Conservation (phyloP, 2,113 vertebrate species). For the Rhea pennata region DNA sequence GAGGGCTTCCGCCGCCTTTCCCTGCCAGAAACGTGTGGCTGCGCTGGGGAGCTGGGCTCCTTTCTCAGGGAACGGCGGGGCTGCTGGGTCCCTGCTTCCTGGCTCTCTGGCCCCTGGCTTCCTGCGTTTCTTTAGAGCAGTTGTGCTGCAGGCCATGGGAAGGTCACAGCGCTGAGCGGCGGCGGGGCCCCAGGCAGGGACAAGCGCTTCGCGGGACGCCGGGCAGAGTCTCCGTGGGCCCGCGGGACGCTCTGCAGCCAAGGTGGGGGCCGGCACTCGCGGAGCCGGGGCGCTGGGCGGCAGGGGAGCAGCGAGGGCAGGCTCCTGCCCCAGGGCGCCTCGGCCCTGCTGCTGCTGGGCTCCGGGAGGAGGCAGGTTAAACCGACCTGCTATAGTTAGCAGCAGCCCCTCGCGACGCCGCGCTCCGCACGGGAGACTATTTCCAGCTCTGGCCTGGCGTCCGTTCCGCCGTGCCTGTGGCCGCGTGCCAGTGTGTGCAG, state of each 20-base stretch:
- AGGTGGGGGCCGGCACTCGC: background rate
- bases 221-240: background rate
- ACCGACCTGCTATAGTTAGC: background rate
- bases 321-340: too few species aligned
- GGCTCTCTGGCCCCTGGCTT: background rate
- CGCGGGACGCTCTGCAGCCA: too few species aligned
- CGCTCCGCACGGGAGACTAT: background rate
- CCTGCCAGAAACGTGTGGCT: background rate
- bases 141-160: background rate
- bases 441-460: background rate
- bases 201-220: background rate
- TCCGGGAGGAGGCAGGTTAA: background rate
- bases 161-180: background rate
- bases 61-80: background rate
- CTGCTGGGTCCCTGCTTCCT: constrained; percentile 8
- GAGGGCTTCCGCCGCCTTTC: background rate
- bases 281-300: too few species aligned
- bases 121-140: background rate
- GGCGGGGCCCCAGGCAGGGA: background rate
- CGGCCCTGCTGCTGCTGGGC: too few species aligned
- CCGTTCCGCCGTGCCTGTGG: background rate
- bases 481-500: background rate
- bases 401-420: background rate
- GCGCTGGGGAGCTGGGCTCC: background rate
- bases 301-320: too few species aligned